phyloP scores from a whole-genome alignment of 2,888 invertebrate genomes.

The Drosophila subquinaria region DNA sequence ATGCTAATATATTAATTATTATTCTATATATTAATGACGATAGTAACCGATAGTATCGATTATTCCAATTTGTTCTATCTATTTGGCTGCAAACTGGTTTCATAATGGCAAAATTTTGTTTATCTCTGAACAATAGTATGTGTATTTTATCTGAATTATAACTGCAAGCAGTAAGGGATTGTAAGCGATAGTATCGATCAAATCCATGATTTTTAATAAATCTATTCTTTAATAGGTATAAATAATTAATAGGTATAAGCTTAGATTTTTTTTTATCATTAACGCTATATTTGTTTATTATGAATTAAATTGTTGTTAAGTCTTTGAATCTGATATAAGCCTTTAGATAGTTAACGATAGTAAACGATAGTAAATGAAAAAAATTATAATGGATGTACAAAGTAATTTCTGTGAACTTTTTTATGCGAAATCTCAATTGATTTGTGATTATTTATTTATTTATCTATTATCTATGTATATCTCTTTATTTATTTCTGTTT shows the following conservation, averaged over 20 bases:
- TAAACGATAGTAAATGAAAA: background rate
- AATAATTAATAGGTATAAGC: too few relatives aligned
- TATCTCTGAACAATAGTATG: too few relatives aligned
- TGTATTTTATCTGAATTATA: too few relatives aligned
- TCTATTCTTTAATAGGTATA: too few relatives aligned
- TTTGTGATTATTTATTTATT: background rate
- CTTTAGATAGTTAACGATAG: background rate
- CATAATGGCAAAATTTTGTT: background rate
- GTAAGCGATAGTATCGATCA: background rate
- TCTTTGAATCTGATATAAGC: background rate
- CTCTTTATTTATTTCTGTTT: background rate
- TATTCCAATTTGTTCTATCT: background rate
- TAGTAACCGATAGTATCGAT: background rate
- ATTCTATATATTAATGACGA: background rate
- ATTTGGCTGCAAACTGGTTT: background rate
- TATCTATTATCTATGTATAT: background rate
- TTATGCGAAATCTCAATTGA: background rate
- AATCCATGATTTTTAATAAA: too few relatives aligned
- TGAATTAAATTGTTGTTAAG: background rate
- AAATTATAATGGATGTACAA: background rate
- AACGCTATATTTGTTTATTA: background rate
- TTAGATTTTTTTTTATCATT: background rate
- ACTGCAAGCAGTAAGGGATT: background rate
- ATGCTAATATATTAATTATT: too few relatives aligned
- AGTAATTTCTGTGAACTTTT: too few relatives aligned